These are phyloP conservation scores for Chrysaora quinquecirrha DNA, from an alignment of 30 jellyfish, hydroid and myxozoan genomes.

Conservation along the genomic window DNA sequence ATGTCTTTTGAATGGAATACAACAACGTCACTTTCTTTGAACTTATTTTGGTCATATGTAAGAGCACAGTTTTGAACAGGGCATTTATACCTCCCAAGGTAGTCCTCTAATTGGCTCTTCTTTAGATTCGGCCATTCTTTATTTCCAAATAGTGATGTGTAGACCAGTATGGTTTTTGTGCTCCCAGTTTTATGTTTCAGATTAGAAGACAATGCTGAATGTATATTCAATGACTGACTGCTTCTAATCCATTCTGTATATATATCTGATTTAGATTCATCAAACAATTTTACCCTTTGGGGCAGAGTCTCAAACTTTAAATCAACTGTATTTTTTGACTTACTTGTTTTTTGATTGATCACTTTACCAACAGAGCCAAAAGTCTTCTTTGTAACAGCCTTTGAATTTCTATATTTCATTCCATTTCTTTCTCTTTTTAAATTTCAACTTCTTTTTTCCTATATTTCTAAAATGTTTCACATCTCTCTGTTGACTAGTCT, in stretches of 20 bases:
- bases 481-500: too few relatives aligned
- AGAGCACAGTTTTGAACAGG: constrained; percentile 63
- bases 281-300: not conserved
- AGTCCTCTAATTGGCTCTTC: constrained; percentile 3
- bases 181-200: not conserved
- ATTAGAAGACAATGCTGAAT: not conserved
- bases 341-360: too few relatives aligned
- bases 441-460: too few relatives aligned
- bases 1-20: constrained; percentile 71
- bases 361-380: too few relatives aligned
- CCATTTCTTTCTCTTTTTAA: too few relatives aligned
- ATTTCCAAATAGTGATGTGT: constrained; percentile 36
- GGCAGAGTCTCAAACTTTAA: too few relatives aligned
- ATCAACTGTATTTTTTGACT: too few relatives aligned
- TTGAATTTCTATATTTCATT: too few relatives aligned
- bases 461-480: too few relatives aligned
- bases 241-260: not conserved
- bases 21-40: constrained; percentile 32
- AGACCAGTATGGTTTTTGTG: constrained; percentile 37
- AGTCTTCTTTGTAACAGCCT: too few relatives aligned
- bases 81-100: constrained; percentile 45
- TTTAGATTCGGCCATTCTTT: constrained; percentile 54
- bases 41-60: constrained; percentile 6
- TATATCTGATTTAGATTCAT: not conserved
- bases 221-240: not conserved